Conservation (phyloP, 2,888 invertebrate species). For the Cantharis nigra region DNA sequence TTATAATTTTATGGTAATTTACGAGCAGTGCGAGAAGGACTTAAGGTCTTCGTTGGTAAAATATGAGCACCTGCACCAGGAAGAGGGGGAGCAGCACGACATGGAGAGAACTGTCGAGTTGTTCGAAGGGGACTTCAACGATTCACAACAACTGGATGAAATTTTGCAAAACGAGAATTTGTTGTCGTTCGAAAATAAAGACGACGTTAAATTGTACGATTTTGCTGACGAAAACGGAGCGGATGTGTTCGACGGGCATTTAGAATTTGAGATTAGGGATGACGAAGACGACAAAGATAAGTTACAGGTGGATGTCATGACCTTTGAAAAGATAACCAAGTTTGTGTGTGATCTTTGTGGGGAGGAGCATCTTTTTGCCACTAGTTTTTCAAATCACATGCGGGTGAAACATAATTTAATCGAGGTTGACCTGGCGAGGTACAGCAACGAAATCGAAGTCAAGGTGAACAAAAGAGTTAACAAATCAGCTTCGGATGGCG, state of each 20-base stretch:
- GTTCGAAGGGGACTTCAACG: neutral
- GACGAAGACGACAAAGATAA: neutral
- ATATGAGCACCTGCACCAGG: neutral
- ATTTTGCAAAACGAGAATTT: neutral
- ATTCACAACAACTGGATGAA: neutral
- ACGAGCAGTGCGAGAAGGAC: constrained; percentile 25
- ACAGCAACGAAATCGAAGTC: constrained; percentile 5
- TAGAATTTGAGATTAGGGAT: neutral
- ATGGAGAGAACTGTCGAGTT: neutral
- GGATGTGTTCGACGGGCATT: neutral
- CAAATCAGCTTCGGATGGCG: neutral
- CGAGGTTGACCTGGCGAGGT: constrained; percentile 17
- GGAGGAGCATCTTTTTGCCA: constrained; percentile 19
- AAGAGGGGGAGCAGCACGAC: neutral
- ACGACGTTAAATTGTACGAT: neutral
- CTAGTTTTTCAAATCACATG: constrained; percentile 25
- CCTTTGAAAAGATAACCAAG: constrained; percentile 19
- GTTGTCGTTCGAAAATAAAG: neutral
- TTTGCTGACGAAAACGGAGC: neutral
- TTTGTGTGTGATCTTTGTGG: constrained; percentile 28
- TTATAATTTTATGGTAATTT: constrained; percentile 34
- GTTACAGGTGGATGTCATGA: neutral
- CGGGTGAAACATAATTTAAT: constrained; percentile 13
- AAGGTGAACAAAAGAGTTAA: constrained; percentile 1
- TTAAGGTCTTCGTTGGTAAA: neutral